Base-by-base conservation (phyloP, 2,888 invertebrate species). In the Eurytoma californica region DNA sequence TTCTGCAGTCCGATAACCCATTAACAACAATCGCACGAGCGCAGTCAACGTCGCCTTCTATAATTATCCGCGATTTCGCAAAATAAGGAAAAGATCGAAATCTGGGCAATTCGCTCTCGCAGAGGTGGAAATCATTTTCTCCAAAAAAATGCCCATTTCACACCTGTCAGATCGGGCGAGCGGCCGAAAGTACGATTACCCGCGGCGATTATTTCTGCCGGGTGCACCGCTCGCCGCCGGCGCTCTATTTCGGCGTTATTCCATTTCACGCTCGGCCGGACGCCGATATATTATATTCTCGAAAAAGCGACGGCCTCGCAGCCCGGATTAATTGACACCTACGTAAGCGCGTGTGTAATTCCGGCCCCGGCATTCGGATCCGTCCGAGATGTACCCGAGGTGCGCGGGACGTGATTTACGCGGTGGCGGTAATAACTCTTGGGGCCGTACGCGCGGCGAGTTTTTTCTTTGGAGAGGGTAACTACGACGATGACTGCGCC, bases 191-290 rank as follows among this genome's bases (percentile, higher is more conserved):
- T 14, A 13, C 58, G 9, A 7, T 20, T 66, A 18, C 53, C 20
- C 49, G 30, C 65, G 66, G 47, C 66, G 30, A 77, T 69, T 69
- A 74, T 69, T 65, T 69, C 53, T 28, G 63, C 28, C 39, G 12
- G 39, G 53, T 20, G 53, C 51, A 24, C 12, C 20, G n/a, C 57
- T 16, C 16, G 57, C 20, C 57, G 47, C 69, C 55, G 66, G 51
- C n/a, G 61, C 73, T 75, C 77, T 81, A 79, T 81, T 81, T 79
- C 70, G 69, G 80, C 77, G 63, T 78, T 65, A 82, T 82, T 82
- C 72, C 80, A 82, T 82, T 82, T 82, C 82, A 82, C 82, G 80
- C 75, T 77, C 66, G 65, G 80, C 67, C 74, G 74, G 28, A 60
- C 60, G 55, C 55, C 81, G 53, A 77, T 77, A 39, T 39, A 39